Base-by-base conservation (phyloP, 2,888 invertebrate species). In the Philaethria dido region DNA sequence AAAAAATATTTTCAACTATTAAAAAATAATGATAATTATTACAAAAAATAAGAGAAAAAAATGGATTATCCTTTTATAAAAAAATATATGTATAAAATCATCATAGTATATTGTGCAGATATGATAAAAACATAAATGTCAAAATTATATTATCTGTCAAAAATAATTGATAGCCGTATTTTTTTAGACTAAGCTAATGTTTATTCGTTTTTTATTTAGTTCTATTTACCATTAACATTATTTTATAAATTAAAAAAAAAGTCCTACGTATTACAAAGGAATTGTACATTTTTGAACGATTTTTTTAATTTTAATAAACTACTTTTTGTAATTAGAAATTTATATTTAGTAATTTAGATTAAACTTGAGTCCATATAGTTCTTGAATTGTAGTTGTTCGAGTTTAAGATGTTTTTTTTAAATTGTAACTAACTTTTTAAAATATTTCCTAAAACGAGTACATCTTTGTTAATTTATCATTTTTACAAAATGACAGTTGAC, bases 401-500 rank as follows among this genome's bases (percentile, higher is more conserved):
- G 54, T 55, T 45, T 47, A 22, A 22, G 42, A 39, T 14, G 20
- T 57, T 57, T 55, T 6, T 57, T 42, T 39, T 50, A 6, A 3
- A 13, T 50, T 39, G 48, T 39, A 39, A 39, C 42, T 47, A 47
- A 33, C 11, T 57, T 52, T 45, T 62, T 63, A 14, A 45, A 36
- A 16, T 47, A 55, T 64, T 55, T 55, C 36, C 36, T 25, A 25
- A 47, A 45, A 20, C 9, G 33, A 44, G 62, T 54, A 45, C 45
- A 47, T 33, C 16, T 20, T 57, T 47, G 48, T 47, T 48, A 57
- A 22, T 22, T 57, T 57, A 64, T 57, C 57, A 39, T 57, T 57
- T 25, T 14, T 8, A 20, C 13, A 13, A 29, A 18, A 47, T 44
- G n/a, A 33, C 14, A 45, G 29, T 60, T 25, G 2, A 29, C 11